phyloP scores from a whole-genome alignment of 2,888 invertebrate genomes.

The Lasioglossum pauxillum region DNA sequence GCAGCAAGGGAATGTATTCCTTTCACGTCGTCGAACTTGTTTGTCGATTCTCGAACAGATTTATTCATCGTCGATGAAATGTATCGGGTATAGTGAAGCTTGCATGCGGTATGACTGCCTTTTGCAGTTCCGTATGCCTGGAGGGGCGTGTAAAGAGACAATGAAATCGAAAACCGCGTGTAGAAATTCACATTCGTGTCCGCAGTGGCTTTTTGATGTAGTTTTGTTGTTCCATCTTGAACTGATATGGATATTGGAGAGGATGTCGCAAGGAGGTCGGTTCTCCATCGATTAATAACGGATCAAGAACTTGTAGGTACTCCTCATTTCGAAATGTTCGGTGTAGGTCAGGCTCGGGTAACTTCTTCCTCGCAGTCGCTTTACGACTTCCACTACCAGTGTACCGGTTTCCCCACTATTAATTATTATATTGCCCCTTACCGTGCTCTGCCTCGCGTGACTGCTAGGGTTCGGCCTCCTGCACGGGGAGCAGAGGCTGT shows the following conservation, averaged over 20 bases:
- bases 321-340: neutral
- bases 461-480: no score
- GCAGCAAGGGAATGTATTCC: conserved; percentile 19
- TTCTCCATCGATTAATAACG: neutral
- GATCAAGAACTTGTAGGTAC: neutral
- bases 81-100: neutral
- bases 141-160: neutral
- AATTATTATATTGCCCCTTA: no score
- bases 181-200: conserved; percentile 52
- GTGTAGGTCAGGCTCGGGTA: neutral
- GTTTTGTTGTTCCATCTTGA: conserved; percentile 22
- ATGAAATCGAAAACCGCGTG: conserved; percentile 52
- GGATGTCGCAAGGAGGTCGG: neutral
- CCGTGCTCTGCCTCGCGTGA: no score
- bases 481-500: no score
- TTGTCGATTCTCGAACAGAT: conserved; percentile 19
- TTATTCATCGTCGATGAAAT: conserved; percentile 26
- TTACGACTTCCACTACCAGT: no score
- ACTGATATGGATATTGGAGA: conserved; percentile 2
- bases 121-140: neutral
- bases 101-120: neutral
- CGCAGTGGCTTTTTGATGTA: conserved; percentile 11
- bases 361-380: no score
- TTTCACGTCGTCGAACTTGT: conserved; percentile 9
- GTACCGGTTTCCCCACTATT: no score